Evolutionary conservation across 2,888 invertebrate species (phyloP).

Genomic region (Stratiomys singularior): DNA sequence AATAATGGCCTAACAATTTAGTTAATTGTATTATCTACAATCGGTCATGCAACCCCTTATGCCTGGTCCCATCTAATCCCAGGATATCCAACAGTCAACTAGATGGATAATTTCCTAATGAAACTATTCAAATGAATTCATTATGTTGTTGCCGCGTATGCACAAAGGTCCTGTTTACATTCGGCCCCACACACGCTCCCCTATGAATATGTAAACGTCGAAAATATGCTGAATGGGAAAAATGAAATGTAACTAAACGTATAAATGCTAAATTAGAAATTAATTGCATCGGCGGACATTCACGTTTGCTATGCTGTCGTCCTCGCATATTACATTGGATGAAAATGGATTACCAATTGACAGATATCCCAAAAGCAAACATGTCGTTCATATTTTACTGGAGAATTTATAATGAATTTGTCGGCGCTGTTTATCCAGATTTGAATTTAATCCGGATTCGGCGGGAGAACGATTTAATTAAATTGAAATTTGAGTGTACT

Average conservation of each 20-base stretch:
- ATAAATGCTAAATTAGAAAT: constrained; percentile 39
- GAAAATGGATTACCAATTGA: constrained; percentile 33
- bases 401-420: constrained; percentile 18
- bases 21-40: too few species aligned
- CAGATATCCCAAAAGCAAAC: constrained; percentile 34
- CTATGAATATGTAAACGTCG: background rate
- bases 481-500: constrained; percentile 20
- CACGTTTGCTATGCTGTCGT: background rate
- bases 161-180: background rate
- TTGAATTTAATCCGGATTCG: constrained; percentile 34
- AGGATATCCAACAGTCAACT: background rate
- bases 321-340: background rate
- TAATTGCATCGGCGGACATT: constrained; percentile 26
- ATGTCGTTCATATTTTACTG: constrained; percentile 30
- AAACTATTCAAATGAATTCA: constrained; percentile 2
- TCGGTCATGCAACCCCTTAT: too few species aligned
- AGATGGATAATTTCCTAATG: background rate
- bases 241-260: background rate
- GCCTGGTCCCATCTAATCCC: background rate
- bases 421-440: constrained; percentile 23
- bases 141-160: background rate
- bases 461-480: constrained; percentile 31
- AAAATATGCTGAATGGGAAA: background rate
- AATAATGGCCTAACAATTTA: too few species aligned
- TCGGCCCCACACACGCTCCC: background rate